Conservation (phyloP, 2,888 invertebrate species). For the Orchesella flavescens region DNA sequence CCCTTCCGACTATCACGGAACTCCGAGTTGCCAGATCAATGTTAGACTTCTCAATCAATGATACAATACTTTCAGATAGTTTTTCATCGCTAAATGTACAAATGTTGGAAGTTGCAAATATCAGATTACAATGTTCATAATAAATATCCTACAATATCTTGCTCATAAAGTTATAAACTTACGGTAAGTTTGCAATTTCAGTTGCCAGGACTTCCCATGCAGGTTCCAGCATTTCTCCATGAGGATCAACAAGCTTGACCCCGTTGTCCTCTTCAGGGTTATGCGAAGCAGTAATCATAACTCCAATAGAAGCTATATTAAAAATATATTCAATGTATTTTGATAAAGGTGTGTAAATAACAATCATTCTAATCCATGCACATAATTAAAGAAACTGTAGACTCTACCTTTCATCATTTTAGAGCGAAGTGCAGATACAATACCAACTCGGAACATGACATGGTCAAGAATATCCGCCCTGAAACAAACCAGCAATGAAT, state of each 20-base stretch:
- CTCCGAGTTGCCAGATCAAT: conserved; percentile 84
- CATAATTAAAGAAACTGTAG: neutral
- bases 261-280: conserved; percentile 98
- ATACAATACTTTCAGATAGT: conserved; percentile 81
- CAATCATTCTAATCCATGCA: too few relatives aligned
- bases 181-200: conserved; percentile 85
- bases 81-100: conserved; percentile 80
- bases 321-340: too few relatives aligned
- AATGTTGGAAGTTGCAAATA: conserved; percentile 6
- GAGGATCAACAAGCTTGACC: conserved; percentile 95
- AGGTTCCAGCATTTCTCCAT: conserved; percentile 95
- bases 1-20: conserved; percentile 87
- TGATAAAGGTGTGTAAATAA: too few relatives aligned
- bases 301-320: conserved; percentile 83
- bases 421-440: conserved; percentile 91
- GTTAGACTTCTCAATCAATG: conserved; percentile 82
- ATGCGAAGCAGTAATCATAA: conserved; percentile 99
- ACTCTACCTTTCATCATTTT: conserved; percentile 83
- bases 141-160: too few relatives aligned
- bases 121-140: too few relatives aligned
- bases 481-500: conserved; percentile 73
- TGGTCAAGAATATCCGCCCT: conserved; percentile 90
- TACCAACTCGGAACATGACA: conserved; percentile 95
- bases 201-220: conserved; percentile 95
- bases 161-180: too few relatives aligned